Conservation (phyloP, 1,140 invertebrate species). For the Rhopalosiphum padi region DNA sequence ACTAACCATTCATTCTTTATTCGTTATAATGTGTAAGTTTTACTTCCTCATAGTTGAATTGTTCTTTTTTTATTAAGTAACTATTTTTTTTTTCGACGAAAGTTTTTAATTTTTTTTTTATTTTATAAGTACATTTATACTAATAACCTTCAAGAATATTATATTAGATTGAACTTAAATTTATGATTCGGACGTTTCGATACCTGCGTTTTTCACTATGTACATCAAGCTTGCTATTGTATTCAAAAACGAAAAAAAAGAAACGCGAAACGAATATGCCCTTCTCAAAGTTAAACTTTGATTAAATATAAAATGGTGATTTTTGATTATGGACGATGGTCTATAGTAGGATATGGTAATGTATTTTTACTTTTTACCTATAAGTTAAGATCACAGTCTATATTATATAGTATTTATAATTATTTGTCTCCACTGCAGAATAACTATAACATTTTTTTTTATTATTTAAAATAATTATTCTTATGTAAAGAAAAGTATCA, state of each 20-base stretch:
- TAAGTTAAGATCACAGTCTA: no score
- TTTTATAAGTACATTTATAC: neutral
- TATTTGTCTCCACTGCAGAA: no score
- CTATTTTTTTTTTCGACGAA: neutral
- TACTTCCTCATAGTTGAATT: neutral
- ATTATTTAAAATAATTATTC: no score
- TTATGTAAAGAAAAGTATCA: no score
- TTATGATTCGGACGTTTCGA: neutral
- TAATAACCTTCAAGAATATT: no score
- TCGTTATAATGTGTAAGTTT: neutral
- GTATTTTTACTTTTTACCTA: no score
- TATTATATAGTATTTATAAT: no score
- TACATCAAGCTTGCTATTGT: neutral
- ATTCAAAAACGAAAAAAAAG: neutral
- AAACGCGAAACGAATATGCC: neutral
- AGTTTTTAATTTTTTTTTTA: neutral
- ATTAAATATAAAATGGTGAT: neutral
- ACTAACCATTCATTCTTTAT: neutral
- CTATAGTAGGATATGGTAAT: no score
- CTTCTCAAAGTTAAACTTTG: no score
- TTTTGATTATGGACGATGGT: neutral
- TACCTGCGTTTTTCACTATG: neutral
- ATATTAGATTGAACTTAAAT: no score
- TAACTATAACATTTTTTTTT: no score
- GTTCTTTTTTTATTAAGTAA: neutral